These are phyloP conservation scores for Phoeniculus purpureus DNA, from an alignment of 2,797 vertebrate species.

Conservation along the genomic window DNA sequence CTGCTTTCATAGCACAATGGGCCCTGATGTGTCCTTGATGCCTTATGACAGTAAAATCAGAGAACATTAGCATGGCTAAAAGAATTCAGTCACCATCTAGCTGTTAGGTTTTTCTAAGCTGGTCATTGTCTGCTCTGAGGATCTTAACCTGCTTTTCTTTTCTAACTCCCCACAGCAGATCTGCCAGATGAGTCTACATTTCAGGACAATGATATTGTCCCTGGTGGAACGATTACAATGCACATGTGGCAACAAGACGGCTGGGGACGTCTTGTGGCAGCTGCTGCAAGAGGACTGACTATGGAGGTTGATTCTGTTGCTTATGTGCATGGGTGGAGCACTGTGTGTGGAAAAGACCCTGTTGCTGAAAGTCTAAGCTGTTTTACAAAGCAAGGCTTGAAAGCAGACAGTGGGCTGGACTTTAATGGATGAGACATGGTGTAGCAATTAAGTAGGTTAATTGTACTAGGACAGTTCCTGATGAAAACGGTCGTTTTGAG, in stretches of 20 bases:
- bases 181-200: constrained; percentile 68
- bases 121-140: neutral
- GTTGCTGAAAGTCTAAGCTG: neutral
- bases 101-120: neutral
- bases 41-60: neutral
- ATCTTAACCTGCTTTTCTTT: neutral
- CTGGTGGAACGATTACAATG: constrained; percentile 65
- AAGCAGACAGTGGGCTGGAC: neutral
- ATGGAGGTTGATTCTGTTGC: constrained; percentile 50
- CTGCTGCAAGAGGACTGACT: constrained; percentile 70
- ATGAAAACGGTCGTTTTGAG: neutral
- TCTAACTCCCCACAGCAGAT: constrained; percentile 54
- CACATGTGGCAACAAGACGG: constrained; percentile 75
- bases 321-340: neutral
- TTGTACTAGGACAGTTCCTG: neutral
- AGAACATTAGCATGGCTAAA: neutral
- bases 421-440: neutral
- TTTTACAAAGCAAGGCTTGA: neutral
- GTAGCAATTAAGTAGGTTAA: neutral
- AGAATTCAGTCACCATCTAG: neutral
- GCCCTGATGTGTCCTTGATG: neutral
- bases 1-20: neutral
- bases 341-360: neutral
- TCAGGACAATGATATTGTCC: constrained; percentile 62
- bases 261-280: constrained; percentile 69